Base-by-base conservation (phyloP, 1,140 invertebrate genomes). In the Palaemon carinicauda region DNA sequence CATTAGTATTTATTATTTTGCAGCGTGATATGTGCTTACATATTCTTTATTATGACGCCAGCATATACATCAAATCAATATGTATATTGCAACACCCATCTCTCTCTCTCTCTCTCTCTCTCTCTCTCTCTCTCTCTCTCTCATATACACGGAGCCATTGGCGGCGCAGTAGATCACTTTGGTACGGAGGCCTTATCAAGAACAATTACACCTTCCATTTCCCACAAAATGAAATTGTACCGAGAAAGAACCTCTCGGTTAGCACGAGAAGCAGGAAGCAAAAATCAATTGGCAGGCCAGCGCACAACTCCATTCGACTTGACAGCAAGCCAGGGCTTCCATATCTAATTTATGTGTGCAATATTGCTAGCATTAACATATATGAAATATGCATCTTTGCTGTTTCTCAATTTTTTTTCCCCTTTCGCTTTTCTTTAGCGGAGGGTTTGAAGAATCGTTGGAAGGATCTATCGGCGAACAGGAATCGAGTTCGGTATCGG, bases 321-420 rank as follows among this genome's bases (percentile, higher is more conserved):
- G 82, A 85, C 82, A 85, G 82, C 53, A 52, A 85, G 75, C 74
- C 53, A 52, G 73, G 60, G 52, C 53, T 29, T 75, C 74, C 56
- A 85, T 85, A 85, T 85, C 82, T 85, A 85, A 84, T 84, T 85
- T 85, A 85, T 85, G 82, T 84, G 74, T 79, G 82, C 82, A 84
- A 84, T 84, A 85, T 85, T 85, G 74, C 74, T 73, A 53, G 82
- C 41, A 85, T 79, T 85, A 79, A 84, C 82, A 78, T 85, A 85
- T 85, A 85, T 85, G 74, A 85, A 85, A 79, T 65, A 84, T 85
- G 82, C 71, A 85, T 85, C 82, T 50, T 31, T 33, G 33, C n/a
- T 81, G 52, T 69, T 69, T 69, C 56, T 50, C 52, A 27, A 29
- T 80, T 31, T 19, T 15, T 54, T 7, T 29, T 29, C 53, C 74